phyloP scores from a whole-genome alignment of 2,888 invertebrate genomes.

The Andricus curvator region DNA sequence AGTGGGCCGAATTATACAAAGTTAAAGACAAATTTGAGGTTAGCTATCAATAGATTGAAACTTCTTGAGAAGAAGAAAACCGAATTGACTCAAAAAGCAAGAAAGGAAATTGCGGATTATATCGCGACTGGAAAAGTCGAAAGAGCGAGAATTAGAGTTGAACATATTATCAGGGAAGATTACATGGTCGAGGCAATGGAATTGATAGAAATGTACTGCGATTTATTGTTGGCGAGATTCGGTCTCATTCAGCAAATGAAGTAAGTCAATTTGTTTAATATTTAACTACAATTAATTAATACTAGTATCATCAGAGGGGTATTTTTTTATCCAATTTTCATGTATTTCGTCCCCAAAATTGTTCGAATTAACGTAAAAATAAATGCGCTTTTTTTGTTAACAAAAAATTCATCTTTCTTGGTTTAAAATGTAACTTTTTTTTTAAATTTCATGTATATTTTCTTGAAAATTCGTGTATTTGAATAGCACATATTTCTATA shows the following conservation, averaged over 20 bases:
- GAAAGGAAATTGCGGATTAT: conserved; percentile 98
- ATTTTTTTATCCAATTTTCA: too few relatives aligned
- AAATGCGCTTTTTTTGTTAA: too few relatives aligned
- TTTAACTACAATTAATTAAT: too few relatives aligned
- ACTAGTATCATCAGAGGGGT: too few relatives aligned
- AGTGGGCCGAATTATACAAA: conserved; percentile 96
- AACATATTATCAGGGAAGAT: conserved; percentile 99
- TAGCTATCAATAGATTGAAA: conserved; percentile 96
- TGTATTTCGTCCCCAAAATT: too few relatives aligned
- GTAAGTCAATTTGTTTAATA: conserved; percentile 78
- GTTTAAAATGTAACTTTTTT: too few relatives aligned
- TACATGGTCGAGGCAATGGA: conserved; percentile 99
- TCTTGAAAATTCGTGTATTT: too few relatives aligned
- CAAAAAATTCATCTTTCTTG: too few relatives aligned
- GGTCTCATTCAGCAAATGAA: conserved; percentile 98
- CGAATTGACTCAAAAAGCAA: conserved; percentile 96
- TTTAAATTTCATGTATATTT: too few relatives aligned
- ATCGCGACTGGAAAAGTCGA: conserved; percentile 91
- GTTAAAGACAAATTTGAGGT: conserved; percentile 95
- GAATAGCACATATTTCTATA: too few relatives aligned
- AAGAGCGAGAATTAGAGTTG: conserved; percentile 97
- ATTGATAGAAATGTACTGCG: conserved; percentile 99
- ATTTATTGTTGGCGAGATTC: conserved; percentile 96
- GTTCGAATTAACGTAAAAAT: too few relatives aligned
- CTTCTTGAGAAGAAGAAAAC: conserved; percentile 98